A percentile compares a stretch with the other conserved stretches of the same genome.
Evolutionary conservation across 2,797 vertebrate genomes (phyloP).

Genomic region (Macropodus opercularis): DNA sequence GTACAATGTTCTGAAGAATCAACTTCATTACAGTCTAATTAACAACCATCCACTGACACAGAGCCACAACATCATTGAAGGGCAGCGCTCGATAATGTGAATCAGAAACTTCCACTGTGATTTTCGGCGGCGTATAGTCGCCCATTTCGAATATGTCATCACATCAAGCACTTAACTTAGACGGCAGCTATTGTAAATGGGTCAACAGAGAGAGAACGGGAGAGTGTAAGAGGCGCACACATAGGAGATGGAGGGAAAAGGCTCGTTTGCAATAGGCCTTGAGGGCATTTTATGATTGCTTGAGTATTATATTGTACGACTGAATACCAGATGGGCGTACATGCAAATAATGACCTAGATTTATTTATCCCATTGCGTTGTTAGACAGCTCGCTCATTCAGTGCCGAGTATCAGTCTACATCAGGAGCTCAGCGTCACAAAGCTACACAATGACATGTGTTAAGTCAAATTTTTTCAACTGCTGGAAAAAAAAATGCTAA

Average conservation of each 20-base stretch:
- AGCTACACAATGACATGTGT: background rate
- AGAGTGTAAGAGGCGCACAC: background rate
- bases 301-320: conserved; percentile 30
- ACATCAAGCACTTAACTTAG: conserved; percentile 52
- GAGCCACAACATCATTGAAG: background rate
- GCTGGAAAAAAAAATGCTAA: background rate
- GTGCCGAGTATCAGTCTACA: background rate
- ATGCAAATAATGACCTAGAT: conserved; percentile 33
- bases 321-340: conserved; percentile 13
- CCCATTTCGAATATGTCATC: conserved; percentile 27
- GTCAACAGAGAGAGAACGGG: conserved; percentile 52
- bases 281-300: conserved; percentile 44
- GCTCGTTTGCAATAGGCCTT: conserved; percentile 37
- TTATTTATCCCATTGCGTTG: conserved; percentile 10
- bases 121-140: background rate
- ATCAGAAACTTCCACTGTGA: background rate
- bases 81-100: background rate
- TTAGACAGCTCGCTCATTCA: background rate
- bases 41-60: background rate
- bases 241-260: conserved; percentile 7
- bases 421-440: background rate
- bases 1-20: background rate
- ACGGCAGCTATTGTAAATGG: conserved; percentile 60
- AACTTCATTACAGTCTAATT: background rate
- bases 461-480: background rate